Conservation (phyloP, 2,797 vertebrate species). For the Sarcophilus harrisii region DNA sequence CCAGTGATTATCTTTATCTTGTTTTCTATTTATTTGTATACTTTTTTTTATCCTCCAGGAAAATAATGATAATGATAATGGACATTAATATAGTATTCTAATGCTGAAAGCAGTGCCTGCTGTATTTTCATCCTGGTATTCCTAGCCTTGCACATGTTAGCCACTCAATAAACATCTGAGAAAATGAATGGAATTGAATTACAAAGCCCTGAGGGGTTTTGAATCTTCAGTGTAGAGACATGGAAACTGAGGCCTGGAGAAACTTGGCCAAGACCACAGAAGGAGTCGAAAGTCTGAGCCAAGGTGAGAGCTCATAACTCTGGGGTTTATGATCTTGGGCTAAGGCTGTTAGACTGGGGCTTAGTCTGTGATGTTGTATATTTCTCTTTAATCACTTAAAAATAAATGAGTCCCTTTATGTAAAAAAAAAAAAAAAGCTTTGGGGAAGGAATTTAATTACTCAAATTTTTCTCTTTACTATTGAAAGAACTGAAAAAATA, state of each 20-base stretch:
- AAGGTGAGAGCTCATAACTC: neutral
- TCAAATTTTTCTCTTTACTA: constrained; percentile 55
- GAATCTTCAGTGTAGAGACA: neutral
- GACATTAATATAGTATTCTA: neutral
- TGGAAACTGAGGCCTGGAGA: neutral
- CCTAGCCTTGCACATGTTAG: neutral
- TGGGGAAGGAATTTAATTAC: constrained; percentile 75
- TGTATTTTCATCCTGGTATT: neutral
- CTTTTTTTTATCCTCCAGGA: neutral
- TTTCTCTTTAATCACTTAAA: constrained; percentile 67
- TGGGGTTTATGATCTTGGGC: constrained; percentile 3
- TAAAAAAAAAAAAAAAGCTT: constrained; percentile 66
- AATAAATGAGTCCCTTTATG: constrained; percentile 63
- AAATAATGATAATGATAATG: neutral
- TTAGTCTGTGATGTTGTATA: constrained; percentile 47
- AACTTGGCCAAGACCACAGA: constrained; percentile 44
- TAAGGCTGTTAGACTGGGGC: neutral
- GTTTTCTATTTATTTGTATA: neutral
- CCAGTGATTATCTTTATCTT: neutral
- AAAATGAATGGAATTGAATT: constrained; percentile 6
- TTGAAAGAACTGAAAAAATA: constrained; percentile 75
- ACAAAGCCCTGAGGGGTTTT: neutral
- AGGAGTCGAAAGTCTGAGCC: neutral
- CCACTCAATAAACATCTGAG: neutral
- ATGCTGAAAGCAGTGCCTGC: neutral